phyloP scores from a whole-genome alignment of 2,888 invertebrate genomes.

The Agapostemon virescens region DNA sequence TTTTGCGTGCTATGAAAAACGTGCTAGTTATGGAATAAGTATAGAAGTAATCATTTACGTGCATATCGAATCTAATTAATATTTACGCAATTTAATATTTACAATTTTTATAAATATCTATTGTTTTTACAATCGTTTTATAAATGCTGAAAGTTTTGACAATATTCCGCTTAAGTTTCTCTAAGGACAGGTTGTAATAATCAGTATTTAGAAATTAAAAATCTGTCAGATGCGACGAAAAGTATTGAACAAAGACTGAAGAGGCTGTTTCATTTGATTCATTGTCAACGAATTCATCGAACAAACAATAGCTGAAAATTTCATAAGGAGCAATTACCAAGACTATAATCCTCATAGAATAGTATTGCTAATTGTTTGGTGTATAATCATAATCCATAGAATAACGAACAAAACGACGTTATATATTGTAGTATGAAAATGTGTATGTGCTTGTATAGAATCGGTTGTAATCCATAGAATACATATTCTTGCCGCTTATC shows the following conservation, averaged over 20 bases:
- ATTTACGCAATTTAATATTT: slow-evolving; percentile 7
- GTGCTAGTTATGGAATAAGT: slow-evolving; percentile 8
- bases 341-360: slow-evolving; percentile 8
- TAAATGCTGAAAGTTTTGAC: slow-evolving; percentile 17
- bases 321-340: slow-evolving; percentile 4
- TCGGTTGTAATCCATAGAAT: slow-evolving; percentile 18
- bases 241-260: slow-evolving; percentile 52
- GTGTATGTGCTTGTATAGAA: slow-evolving; percentile 7
- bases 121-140: slow-evolving; percentile 28
- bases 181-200: background rate
- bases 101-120: background rate
- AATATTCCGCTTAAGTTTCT: slow-evolving; percentile 2
- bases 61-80: slow-evolving; percentile 34
- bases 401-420: slow-evolving; percentile 19
- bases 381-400: slow-evolving; percentile 14
- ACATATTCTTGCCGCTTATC: background rate
- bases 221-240: slow-evolving; percentile 12
- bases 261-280: slow-evolving; percentile 46
- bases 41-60: background rate
- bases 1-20: background rate
- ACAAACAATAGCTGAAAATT: slow-evolving; percentile 2
- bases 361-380: slow-evolving; percentile 18
- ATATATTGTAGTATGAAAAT: background rate
- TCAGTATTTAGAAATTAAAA: slow-evolving; percentile 11
- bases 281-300: background rate